A percentile compares a stretch with the other conserved stretches of the same genome.
phyloP scores from a whole-genome alignment of 2,113 vertebrate species.

The Chionis minor region DNA sequence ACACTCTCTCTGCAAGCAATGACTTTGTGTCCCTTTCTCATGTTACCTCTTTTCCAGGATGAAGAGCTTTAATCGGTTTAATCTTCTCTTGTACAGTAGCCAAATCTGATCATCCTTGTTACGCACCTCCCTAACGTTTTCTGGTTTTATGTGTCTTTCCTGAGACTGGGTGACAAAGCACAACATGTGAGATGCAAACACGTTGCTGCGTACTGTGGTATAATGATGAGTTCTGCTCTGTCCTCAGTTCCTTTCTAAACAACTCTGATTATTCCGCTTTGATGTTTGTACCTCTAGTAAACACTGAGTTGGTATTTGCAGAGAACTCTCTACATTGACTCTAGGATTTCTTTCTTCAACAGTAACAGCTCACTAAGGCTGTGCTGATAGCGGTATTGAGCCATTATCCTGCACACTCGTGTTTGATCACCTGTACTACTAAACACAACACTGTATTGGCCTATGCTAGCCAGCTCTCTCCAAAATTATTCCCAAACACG shows the following conservation, averaged over 20 bases:
- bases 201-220: not conserved
- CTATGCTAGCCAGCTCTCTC: not conserved
- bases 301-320: not conserved
- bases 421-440: not conserved
- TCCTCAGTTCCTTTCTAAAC: not conserved
- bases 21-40: not conserved
- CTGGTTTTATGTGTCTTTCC: not conserved
- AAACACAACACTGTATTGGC: not conserved
- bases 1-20: not conserved
- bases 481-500: not conserved
- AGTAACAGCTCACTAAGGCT: not conserved
- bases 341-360: not conserved
- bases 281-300: not conserved
- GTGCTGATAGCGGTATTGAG: not conserved
- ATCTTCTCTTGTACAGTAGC: not conserved
- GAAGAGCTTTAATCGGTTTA: not conserved
- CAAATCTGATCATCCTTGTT: not conserved
- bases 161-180: not conserved
- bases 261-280: not conserved
- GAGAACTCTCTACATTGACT: not conserved
- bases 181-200: not conserved
- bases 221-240: not conserved
- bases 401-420: not conserved
- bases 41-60: not conserved
- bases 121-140: not conserved